Percentiles rank a stretch among this genome's conserved stretches.
phyloP scores from a whole-genome alignment of 1,140 invertebrate genomes.

The Drosophila bocqueti region DNA sequence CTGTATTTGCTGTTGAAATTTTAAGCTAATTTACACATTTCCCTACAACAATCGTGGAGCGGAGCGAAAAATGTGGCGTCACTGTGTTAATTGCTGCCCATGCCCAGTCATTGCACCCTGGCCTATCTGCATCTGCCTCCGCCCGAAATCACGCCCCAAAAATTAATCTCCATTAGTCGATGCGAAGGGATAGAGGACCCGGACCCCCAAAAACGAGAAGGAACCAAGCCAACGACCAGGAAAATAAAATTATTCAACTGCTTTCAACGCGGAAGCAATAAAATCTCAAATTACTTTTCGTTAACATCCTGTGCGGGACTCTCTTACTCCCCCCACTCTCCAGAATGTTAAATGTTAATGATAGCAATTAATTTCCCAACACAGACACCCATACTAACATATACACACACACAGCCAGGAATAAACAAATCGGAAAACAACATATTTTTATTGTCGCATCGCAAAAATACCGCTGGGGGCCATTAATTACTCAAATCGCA shows the following conservation, averaged over 20 bases:
- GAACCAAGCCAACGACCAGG: neutral
- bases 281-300: constrained; percentile 83
- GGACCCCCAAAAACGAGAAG: constrained; percentile 12
- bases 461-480: constrained; percentile 75
- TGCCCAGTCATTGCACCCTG: constrained; percentile 61
- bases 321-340: constrained; percentile 5
- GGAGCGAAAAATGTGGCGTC: constrained; percentile 67
- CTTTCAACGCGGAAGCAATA: constrained; percentile 82
- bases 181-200: neutral
- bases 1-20: constrained; percentile 73
- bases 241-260: constrained; percentile 42
- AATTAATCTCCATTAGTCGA: constrained; percentile 78
- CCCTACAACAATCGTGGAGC: constrained; percentile 42
- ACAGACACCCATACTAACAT: constrained; percentile 33
- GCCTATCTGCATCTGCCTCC: constrained; percentile 51
- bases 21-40: constrained; percentile 82
- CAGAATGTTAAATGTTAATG: constrained; percentile 62
- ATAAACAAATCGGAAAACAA: constrained; percentile 78
- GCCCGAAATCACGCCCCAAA: constrained; percentile 60
- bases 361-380: constrained; percentile 73
- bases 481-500: constrained; percentile 77
- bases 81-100: constrained; percentile 71
- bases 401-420: constrained; percentile 37
- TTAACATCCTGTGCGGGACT: constrained; percentile 68
- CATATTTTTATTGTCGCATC: constrained; percentile 79